Evolutionary conservation across 2,888 invertebrate genomes (phyloP).

Genomic region (Lochmaea crataegi): DNA sequence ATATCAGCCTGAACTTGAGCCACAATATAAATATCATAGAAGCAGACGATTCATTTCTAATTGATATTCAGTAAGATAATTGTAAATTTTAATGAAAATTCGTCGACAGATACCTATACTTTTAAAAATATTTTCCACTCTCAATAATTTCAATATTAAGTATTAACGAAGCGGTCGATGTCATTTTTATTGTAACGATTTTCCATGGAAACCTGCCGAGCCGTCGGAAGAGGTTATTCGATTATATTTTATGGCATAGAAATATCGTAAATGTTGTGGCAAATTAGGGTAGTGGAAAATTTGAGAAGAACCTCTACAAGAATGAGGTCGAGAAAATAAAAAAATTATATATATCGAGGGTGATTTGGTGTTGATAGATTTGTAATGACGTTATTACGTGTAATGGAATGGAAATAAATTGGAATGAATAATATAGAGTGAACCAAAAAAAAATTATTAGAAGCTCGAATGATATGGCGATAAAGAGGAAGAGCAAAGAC

Average conservation of each 20-base stretch:
- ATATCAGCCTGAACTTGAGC: too few species aligned
- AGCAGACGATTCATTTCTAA: too few species aligned
- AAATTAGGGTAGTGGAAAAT: slow-evolving; percentile 13
- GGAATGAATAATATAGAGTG: too few species aligned
- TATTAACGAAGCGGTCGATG: slow-evolving; percentile 1
- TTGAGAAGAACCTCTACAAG: not conserved
- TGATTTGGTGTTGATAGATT: not conserved
- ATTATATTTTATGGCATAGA: slow-evolving; percentile 12
- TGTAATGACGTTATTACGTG: not conserved
- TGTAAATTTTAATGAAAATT: not conserved
- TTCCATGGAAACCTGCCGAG: not conserved
- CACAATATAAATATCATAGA: too few species aligned
- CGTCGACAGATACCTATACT: not conserved
- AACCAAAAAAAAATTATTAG: too few species aligned
- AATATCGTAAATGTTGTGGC: slow-evolving; percentile 20
- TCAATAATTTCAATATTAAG: not conserved
- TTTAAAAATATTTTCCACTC: not conserved
- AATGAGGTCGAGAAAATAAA: not conserved
- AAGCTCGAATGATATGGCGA: too few species aligned
- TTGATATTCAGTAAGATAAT: too few species aligned
- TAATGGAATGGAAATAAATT: too few species aligned
- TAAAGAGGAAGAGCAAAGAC: too few species aligned
- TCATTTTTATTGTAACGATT: not conserved
- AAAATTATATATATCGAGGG: too few species aligned
- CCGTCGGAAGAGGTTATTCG: not conserved